Conservation (phyloP, 2,797 vertebrate genomes). For the Nyctibius grandis region DNA sequence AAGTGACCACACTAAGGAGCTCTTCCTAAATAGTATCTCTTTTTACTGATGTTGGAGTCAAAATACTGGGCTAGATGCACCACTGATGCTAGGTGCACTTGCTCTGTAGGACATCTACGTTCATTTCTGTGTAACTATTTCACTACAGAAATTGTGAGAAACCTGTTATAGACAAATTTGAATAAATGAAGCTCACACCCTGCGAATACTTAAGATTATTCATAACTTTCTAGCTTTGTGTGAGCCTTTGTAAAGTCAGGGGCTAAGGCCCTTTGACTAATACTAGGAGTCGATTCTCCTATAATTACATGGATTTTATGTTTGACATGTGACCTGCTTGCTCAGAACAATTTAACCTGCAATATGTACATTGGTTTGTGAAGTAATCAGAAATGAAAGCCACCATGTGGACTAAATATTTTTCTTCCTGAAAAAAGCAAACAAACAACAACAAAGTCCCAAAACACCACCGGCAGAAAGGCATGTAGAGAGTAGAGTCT, state of each 20-base stretch:
- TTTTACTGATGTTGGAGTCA: neutral
- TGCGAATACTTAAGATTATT: neutral
- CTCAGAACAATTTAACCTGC: neutral
- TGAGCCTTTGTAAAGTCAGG: neutral
- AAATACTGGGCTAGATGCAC: neutral
- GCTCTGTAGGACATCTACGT: neutral
- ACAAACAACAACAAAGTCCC: neutral
- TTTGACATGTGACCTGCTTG: neutral
- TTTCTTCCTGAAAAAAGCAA: neutral
- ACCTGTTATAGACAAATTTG: neutral
- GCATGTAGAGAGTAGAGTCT: neutral
- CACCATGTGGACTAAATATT: neutral
- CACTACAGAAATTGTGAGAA: neutral
- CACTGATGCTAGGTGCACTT: neutral
- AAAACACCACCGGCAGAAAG: neutral
- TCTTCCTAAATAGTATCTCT: neutral
- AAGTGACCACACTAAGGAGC: neutral
- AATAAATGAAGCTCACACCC: neutral
- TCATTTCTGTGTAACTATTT: neutral
- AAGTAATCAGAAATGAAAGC: neutral
- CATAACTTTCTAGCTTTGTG: neutral
- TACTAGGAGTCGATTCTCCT: neutral
- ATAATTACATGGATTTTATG: neutral
- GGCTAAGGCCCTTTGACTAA: neutral
- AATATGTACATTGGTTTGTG: neutral